A percentile compares a stretch with the other conserved stretches of the same genome.
phyloP scores from a whole-genome alignment of 1,140 invertebrate genomes.

The Elysia chlorotica region DNA sequence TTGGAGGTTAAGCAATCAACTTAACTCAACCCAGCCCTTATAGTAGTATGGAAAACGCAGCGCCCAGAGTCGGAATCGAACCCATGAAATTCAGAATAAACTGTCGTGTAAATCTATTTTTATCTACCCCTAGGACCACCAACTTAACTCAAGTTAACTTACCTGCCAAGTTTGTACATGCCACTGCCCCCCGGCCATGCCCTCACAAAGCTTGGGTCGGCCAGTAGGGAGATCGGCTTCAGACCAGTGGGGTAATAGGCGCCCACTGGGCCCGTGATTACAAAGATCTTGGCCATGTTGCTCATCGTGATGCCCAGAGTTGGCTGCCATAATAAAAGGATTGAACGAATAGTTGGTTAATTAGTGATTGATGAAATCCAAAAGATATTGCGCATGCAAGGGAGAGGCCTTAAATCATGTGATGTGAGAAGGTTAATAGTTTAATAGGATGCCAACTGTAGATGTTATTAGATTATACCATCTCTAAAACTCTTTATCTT shows the following conservation, averaged over 20 bases:
- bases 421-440: background rate
- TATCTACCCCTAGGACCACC: background rate
- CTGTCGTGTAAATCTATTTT: background rate
- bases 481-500: background rate
- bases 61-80: background rate
- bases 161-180: slow-evolving; percentile 92
- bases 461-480: background rate
- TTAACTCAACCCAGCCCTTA: too few relatives aligned
- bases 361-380: background rate
- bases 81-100: background rate
- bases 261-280: slow-evolving; percentile 91
- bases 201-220: slow-evolving; percentile 80
- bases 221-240: slow-evolving; percentile 79
- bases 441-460: background rate
- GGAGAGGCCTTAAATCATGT: background rate
- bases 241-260: slow-evolving; percentile 81
- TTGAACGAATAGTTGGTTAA: background rate
- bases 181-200: slow-evolving; percentile 93
- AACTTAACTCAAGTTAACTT: slow-evolving; percentile 29
- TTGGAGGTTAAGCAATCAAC: background rate
- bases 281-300: slow-evolving; percentile 84
- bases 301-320: slow-evolving; percentile 86
- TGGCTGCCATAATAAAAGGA: slow-evolving; percentile 67
- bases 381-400: background rate
- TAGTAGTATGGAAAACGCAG: too few relatives aligned